These are phyloP conservation scores for Busseola fusca DNA, from an alignment of 2,888 invertebrate genomes.

Conservation along the genomic window DNA sequence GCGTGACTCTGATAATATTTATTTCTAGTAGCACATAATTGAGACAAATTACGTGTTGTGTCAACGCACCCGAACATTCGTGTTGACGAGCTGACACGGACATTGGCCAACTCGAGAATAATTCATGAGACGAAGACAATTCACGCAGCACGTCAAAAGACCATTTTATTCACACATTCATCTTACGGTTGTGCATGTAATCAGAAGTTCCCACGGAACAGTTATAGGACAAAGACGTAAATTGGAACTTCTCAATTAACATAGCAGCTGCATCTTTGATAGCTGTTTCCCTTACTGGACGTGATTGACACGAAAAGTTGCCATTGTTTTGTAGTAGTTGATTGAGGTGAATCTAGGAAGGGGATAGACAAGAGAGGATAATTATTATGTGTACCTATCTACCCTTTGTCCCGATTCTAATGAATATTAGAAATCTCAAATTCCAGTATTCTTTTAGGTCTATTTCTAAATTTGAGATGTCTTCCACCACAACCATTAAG, in stretches of 20 bases:
- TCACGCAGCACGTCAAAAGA: constrained; percentile 46
- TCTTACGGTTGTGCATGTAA: constrained; percentile 34
- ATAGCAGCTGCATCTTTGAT: constrained; percentile 27
- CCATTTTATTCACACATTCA: constrained; percentile 50
- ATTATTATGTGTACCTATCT: neutral
- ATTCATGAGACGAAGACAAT: constrained; percentile 49
- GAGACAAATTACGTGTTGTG: constrained; percentile 70
- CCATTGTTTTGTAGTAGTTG: constrained; percentile 13
- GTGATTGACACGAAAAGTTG: constrained; percentile 13
- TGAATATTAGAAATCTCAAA: no score
- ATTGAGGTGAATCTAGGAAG: neutral
- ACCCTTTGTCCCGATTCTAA: no score
- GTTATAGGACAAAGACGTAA: constrained; percentile 44
- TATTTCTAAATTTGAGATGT: neutral
- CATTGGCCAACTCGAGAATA: constrained; percentile 62
- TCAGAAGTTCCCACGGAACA: constrained; percentile 53
- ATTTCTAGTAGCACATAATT: constrained; percentile 61
- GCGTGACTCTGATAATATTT: constrained; percentile 52
- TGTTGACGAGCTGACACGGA: constrained; percentile 51
- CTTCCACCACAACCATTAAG: no score
- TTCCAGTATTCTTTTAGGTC: no score
- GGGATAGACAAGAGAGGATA: neutral
- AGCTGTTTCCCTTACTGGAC: neutral
- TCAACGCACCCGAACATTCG: constrained; percentile 67
- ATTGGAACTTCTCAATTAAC: constrained; percentile 33